These are phyloP conservation scores for Etheostoma cragini DNA, from an alignment of 2,113 vertebrate genomes.

Conservation along the genomic window DNA sequence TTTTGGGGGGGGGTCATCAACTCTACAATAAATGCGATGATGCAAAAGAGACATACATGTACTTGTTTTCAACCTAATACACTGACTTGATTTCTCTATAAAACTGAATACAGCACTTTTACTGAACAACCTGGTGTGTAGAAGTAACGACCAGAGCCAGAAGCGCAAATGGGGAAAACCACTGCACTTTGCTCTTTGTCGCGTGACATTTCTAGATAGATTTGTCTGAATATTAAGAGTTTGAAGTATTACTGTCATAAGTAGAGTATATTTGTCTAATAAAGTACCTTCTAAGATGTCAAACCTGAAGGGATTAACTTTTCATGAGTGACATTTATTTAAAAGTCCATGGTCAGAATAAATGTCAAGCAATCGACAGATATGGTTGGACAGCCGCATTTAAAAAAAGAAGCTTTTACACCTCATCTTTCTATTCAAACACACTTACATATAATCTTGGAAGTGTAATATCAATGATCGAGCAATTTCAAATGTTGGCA, in stretches of 20 bases:
- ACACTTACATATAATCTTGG: neutral
- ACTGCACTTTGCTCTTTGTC: neutral
- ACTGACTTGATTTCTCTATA: constrained; percentile 19
- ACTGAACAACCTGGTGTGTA: constrained; percentile 16
- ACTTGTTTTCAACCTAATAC: constrained; percentile 27
- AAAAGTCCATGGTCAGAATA: constrained; percentile 29
- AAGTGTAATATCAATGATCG: neutral
- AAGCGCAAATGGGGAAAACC: neutral
- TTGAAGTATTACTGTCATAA: constrained; percentile 7
- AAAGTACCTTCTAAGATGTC: constrained; percentile 31
- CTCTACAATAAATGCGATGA: constrained; percentile 40
- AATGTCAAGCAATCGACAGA: constrained; percentile 31
- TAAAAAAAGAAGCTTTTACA: neutral
- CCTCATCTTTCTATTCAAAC: neutral
- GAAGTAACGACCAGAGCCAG: constrained; percentile 25
- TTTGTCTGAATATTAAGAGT: constrained; percentile 37
- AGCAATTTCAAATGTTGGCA: neutral
- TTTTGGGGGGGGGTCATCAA: too few species aligned
- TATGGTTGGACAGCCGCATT: neutral
- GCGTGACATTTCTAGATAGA: constrained; percentile 26
- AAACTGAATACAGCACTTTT: constrained; percentile 20
- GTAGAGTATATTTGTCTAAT: constrained; percentile 29
- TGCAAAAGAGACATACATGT: constrained; percentile 51
- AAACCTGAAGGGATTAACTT: constrained; percentile 26
- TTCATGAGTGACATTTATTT: constrained; percentile 31